phyloP scores from a whole-genome alignment of 2,113 vertebrate species.

The Alaudala cheleensis region DNA sequence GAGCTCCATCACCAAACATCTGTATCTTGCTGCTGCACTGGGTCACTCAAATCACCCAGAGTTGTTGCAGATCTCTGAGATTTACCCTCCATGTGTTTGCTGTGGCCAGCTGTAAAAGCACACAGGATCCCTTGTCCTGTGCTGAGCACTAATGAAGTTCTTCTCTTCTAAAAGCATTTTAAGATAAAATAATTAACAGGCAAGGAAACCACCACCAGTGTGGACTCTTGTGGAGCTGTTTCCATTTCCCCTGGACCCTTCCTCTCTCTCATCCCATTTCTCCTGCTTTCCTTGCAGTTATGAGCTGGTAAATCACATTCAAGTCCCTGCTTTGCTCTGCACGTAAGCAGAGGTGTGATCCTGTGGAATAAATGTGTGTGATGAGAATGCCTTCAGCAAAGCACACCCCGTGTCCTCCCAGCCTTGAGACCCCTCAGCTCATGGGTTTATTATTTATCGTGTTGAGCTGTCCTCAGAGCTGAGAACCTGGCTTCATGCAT shows the following conservation, averaged over 20 bases:
- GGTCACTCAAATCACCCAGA: not conserved
- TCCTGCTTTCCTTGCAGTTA: not conserved
- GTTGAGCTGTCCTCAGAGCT: not conserved
- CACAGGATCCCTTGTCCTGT: not conserved
- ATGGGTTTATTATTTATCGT: not conserved
- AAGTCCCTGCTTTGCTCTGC: not conserved
- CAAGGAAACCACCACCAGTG: not conserved
- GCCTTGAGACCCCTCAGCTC: not conserved
- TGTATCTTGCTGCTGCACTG: not conserved
- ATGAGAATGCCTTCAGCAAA: not conserved
- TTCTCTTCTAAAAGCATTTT: not conserved
- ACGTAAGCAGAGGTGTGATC: not conserved
- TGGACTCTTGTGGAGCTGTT: not conserved
- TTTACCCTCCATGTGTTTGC: not conserved
- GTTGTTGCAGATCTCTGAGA: not conserved
- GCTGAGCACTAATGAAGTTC: not conserved
- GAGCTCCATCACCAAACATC: not conserved
- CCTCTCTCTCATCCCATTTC: not conserved
- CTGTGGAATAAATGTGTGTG: not conserved
- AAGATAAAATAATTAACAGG: slow-evolving; percentile 8
- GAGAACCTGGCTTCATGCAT: not conserved
- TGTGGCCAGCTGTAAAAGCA: not conserved
- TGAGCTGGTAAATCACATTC: not conserved
- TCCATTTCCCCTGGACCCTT: not conserved
- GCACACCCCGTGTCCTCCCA: not conserved